Conservation (phyloP, 2,888 invertebrate genomes). For the Hololepta plana region DNA sequence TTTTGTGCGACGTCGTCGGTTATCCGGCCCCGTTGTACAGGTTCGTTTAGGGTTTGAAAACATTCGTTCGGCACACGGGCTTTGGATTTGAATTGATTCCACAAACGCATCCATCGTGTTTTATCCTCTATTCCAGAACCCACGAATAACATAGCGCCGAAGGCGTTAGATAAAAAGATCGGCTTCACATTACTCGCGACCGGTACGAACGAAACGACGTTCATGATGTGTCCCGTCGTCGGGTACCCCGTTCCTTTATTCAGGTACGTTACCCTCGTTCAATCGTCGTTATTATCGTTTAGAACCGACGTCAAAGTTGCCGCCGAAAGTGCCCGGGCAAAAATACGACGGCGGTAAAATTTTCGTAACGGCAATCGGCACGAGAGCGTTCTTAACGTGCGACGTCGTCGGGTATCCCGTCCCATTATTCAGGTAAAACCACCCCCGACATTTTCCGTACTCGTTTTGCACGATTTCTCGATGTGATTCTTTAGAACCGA, state of each 20-base stretch:
- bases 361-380: conserved; percentile 10
- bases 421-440: conserved; percentile 40
- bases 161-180: conserved; percentile 29
- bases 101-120: no score
- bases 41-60: no score
- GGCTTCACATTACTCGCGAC: conserved; percentile 32
- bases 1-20: conserved; percentile 50
- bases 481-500: no score
- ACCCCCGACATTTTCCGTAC: background rate
- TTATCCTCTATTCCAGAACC: conserved; percentile 35
- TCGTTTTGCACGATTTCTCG: no score
- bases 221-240: conserved; percentile 29
- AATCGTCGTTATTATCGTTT: conserved; percentile 9
- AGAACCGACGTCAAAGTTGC: conserved; percentile 43
- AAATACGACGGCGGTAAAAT: conserved; percentile 37
- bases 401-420: conserved; percentile 51
- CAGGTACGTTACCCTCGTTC: conserved; percentile 17
- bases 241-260: conserved; percentile 26
- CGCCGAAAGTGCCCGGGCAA: conserved; percentile 39
- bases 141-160: conserved; percentile 46
- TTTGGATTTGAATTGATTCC: no score
- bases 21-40: conserved; percentile 52
- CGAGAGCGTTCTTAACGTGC: conserved; percentile 38
- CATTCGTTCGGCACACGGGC: no score
- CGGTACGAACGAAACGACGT: conserved; percentile 21